phyloP scores from a whole-genome alignment of 2,888 invertebrate species.

The Timandra comae region DNA sequence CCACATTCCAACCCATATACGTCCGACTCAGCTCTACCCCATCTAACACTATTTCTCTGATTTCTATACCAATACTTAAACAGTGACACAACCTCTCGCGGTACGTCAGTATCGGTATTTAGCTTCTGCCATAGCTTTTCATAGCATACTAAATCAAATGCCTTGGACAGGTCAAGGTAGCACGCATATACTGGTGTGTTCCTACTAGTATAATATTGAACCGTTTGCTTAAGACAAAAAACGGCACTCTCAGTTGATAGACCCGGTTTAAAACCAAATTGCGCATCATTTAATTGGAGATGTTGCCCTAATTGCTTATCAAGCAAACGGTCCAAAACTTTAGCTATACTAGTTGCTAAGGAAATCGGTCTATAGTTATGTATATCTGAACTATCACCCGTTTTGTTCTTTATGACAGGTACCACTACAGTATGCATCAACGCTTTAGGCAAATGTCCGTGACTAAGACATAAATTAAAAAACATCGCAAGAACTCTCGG shows the following conservation, averaged over 20 bases:
- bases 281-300: constrained; percentile 9
- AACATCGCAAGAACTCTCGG: constrained; percentile 11
- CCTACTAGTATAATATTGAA: constrained; percentile 2
- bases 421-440: constrained; percentile 14
- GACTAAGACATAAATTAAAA: constrained; percentile 13
- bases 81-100: no score
- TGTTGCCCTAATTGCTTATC: constrained; percentile 6
- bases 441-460: constrained; percentile 5
- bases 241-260: constrained; percentile 12
- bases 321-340: constrained; percentile 16
- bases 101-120: no score
- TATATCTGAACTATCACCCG: constrained; percentile 13
- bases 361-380: constrained; percentile 19
- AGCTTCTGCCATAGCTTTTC: constrained; percentile 3
- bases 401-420: constrained; percentile 19
- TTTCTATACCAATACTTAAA: neutral
- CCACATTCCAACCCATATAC: constrained; percentile 7
- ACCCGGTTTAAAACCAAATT: constrained; percentile 12
- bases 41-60: constrained; percentile 5
- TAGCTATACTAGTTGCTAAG: constrained; percentile 11
- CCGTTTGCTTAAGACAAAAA: constrained; percentile 11
- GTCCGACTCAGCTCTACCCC: neutral
- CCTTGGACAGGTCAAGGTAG: constrained; percentile 1
- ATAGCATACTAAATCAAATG: constrained; percentile 5
- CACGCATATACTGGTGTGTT: constrained; percentile 2